Evolutionary conservation across 2,888 invertebrate genomes (phyloP).

Genomic region (Sepiola atlantica): DNA sequence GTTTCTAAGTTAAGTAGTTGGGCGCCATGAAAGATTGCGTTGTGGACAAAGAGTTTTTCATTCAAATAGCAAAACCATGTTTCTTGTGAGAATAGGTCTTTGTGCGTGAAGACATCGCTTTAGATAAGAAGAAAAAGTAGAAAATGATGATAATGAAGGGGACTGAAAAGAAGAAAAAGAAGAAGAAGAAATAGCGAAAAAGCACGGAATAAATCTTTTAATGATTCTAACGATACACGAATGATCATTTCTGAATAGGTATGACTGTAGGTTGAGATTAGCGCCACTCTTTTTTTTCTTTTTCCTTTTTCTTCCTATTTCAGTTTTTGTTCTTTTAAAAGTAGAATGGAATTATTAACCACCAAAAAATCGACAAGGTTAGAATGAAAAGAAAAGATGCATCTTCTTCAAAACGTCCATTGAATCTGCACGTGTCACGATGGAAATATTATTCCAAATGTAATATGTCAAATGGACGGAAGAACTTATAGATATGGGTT

Average conservation of each 20-base stretch:
- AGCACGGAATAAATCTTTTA: background rate
- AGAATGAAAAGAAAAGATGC: background rate
- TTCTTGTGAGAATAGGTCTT: background rate
- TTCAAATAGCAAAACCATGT: conserved; percentile 4
- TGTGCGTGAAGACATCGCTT: background rate
- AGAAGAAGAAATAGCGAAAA: no score
- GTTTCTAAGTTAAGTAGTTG: background rate
- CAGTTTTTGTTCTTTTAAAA: background rate
- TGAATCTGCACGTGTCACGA: no score
- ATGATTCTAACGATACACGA: background rate
- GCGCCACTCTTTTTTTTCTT: background rate
- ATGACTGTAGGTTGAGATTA: background rate
- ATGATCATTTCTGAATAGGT: background rate
- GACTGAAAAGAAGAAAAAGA: no score
- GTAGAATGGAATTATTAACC: background rate
- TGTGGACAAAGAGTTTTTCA: conserved; percentile 4
- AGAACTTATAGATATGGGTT: no score
- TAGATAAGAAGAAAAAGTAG: background rate
- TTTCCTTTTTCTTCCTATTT: background rate
- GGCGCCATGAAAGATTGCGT: background rate
- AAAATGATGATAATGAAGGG: no score
- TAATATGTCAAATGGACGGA: no score
- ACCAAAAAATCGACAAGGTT: background rate
- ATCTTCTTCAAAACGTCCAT: no score
- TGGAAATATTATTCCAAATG: no score